A percentile compares a stretch with the other conserved stretches of the same genome.
phyloP scores from a whole-genome alignment of 1,140 invertebrate genomes.

The Bacillus rossius region DNA sequence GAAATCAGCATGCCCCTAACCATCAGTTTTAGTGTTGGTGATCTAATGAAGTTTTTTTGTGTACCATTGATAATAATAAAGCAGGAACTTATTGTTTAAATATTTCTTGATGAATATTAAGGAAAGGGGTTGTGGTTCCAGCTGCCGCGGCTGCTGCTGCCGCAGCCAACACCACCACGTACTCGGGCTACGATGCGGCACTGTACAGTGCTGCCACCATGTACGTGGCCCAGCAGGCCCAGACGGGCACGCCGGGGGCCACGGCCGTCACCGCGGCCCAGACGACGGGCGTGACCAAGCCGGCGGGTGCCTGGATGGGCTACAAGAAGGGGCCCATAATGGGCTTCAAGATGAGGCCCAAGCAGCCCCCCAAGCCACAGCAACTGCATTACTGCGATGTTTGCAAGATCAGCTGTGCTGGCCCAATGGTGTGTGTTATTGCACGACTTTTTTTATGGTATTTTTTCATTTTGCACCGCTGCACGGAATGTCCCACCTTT shows the following conservation, averaged over 20 bases:
- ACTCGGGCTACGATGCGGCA: conserved; percentile 84
- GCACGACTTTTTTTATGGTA: too few species aligned
- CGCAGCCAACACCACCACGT: conserved; percentile 49
- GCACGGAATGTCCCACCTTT: too few species aligned
- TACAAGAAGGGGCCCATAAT: conserved; percentile 59
- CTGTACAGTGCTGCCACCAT: conserved; percentile 89
- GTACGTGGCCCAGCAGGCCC: conserved; percentile 79
- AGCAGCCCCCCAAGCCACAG: conserved; percentile 81
- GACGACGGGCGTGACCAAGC: conserved; percentile 23
- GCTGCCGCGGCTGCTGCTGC: neutral
- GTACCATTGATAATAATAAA: too few species aligned
- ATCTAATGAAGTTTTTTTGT: too few species aligned
- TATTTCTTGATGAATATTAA: too few species aligned
- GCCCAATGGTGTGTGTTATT: conserved; percentile 60
- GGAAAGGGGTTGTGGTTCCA: too few species aligned
- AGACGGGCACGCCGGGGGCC: conserved; percentile 9
- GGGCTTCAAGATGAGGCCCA: conserved; percentile 58
- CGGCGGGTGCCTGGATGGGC: conserved; percentile 52
- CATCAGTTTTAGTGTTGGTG: too few species aligned
- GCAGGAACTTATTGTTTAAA: too few species aligned
- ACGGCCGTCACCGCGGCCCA: conserved; percentile 3
- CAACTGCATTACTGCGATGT: conserved; percentile 94
- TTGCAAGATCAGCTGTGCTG: conserved; percentile 96
- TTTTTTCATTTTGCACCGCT: too few species aligned
- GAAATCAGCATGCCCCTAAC: too few species aligned